Conservation (phyloP, 2,888 invertebrate species). For the Tiliacea aurago region DNA sequence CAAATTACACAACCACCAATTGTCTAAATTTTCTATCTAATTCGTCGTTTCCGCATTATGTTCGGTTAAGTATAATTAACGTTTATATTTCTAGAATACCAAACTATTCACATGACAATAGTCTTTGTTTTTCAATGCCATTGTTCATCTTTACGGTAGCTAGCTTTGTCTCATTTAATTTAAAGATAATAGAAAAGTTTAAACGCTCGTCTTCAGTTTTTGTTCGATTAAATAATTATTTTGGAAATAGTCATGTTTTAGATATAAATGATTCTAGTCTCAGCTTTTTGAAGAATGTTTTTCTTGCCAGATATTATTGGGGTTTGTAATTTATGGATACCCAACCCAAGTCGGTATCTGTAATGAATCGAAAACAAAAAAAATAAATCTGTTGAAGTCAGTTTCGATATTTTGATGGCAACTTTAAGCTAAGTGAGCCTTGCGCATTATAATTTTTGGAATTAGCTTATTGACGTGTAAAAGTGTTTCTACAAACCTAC, state of each 20-base stretch:
- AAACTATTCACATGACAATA: conserved; percentile 27
- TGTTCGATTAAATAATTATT: conserved; percentile 18
- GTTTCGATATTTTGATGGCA: not conserved
- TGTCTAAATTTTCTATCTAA: not conserved
- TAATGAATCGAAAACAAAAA: not conserved
- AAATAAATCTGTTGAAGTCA: not conserved
- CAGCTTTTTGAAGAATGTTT: not conserved
- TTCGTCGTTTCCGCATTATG: conserved; percentile 1
- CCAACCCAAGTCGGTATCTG: not conserved
- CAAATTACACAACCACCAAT: conserved; percentile 7
- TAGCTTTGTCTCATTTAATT: conserved; percentile 32
- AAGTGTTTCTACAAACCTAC: too few species aligned
- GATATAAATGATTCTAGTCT: not conserved
- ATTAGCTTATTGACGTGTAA: not conserved
- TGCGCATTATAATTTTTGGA: not conserved
- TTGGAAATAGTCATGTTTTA: conserved; percentile 10
- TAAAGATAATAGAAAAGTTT: conserved; percentile 18
- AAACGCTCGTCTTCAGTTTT: not conserved
- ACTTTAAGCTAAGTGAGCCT: too few species aligned
- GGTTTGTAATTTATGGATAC: not conserved
- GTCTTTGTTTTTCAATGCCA: conserved; percentile 26
- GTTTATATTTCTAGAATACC: not conserved
- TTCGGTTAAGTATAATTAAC: not conserved
- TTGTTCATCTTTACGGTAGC: conserved; percentile 40
- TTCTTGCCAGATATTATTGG: too few species aligned